These are phyloP conservation scores for Ashinkailepas kermadecensis DNA, from an alignment of 2,888 invertebrate species.

Conservation along the genomic window DNA sequence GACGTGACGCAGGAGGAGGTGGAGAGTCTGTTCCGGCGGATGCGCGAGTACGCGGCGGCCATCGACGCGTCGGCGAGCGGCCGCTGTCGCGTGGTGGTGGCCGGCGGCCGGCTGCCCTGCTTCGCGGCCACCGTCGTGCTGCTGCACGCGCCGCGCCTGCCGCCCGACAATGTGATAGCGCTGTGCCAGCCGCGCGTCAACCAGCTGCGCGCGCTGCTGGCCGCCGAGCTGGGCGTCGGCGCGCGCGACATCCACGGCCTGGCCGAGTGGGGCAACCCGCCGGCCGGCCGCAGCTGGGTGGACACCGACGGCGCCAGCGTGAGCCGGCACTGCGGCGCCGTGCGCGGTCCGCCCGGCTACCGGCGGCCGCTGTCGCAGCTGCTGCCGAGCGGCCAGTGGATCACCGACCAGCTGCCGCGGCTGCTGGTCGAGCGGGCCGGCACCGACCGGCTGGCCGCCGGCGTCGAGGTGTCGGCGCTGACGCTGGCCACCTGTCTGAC, in stretches of 20 bases:
- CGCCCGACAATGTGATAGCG: background rate
- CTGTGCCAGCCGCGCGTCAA: background rate
- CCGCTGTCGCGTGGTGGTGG: conserved; percentile 18
- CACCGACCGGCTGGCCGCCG: background rate
- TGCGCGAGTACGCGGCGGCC: background rate
- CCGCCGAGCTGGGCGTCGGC: background rate
- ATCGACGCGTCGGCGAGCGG: background rate
- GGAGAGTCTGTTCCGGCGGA: background rate
- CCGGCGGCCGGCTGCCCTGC: conserved; percentile 16
- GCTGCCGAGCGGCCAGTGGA: background rate
- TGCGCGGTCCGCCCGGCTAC: conserved; percentile 13
- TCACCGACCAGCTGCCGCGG: background rate
- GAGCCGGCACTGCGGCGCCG: background rate
- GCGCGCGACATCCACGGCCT: background rate
- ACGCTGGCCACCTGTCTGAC: background rate
- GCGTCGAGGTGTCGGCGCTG: conserved; percentile 7
- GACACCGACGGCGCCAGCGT: background rate
- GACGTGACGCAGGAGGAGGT: background rate
- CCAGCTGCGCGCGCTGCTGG: conserved; percentile 17
- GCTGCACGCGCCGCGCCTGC: background rate
- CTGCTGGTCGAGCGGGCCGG: background rate
- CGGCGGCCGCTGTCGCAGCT: background rate
- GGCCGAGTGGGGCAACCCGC: conserved; percentile 15
- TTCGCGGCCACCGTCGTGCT: background rate
- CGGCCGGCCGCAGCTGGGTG: conserved; percentile 11